Percentiles rank a stretch among this genome's conserved stretches.
phyloP scores from a whole-genome alignment of 2,888 invertebrate species.

The Pyralis farinalis region DNA sequence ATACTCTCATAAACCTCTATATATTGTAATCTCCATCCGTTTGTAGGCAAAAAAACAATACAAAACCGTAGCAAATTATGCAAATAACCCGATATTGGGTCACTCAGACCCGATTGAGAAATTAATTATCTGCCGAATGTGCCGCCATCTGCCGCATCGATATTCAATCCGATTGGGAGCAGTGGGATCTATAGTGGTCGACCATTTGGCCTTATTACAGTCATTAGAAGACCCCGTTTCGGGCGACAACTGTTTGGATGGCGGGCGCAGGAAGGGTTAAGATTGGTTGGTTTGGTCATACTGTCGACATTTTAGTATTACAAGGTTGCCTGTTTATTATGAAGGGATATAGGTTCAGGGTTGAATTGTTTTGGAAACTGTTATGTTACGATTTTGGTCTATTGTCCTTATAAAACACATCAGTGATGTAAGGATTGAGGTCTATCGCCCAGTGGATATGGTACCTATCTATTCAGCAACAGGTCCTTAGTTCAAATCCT shows the following conservation, averaged over 20 bases:
- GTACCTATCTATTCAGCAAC: no score
- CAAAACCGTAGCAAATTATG: constrained; percentile 28
- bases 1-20: no score
- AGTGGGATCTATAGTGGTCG: constrained; percentile 31
- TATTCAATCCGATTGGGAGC: constrained; percentile 71
- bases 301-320: constrained; percentile 33
- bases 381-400: no score
- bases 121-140: constrained; percentile 74
- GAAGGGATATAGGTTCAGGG: no score
- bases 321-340: constrained; percentile 27
- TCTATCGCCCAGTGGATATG: no score
- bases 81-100: constrained; percentile 42
- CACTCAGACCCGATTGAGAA: constrained; percentile 48
- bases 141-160: constrained; percentile 72
- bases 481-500: no score
- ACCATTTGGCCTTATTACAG: constrained; percentile 32
- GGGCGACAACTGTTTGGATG: constrained; percentile 14
- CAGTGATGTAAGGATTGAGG: no score
- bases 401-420: no score
- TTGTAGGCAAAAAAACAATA: not conserved
- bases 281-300: constrained; percentile 24
- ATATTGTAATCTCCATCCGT: no score
- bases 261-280: constrained; percentile 24
- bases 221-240: constrained; percentile 26
- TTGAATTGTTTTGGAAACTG: no score